A percentile compares a stretch with the other conserved stretches of the same genome.
Evolutionary conservation across 2,113 vertebrate genomes (phyloP).

Genomic region (human (Homo sapiens)): GRCh38 chr12:82054001-82054500

Average conservation of each 20-base stretch:
- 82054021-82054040: background rate
- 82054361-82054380: background rate
- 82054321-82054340: background rate
- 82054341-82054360: background rate
- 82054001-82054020: background rate
- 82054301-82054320: background rate
- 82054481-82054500: no score
- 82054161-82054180: background rate
- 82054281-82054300: conserved; percentile 8
- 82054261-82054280: background rate
- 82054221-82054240: background rate
- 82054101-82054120: background rate
- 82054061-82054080: background rate
- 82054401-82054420: background rate
- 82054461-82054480: background rate
- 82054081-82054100: rapidly evolving
- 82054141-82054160: background rate
- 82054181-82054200: background rate
- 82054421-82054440: background rate
- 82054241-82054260: background rate
- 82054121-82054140: background rate
- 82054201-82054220: background rate
- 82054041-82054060: background rate
- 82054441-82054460: background rate
- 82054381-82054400: background rate